phyloP scores from a whole-genome alignment of 1,140 invertebrate genomes.

The Drosophila setifemur region DNA sequence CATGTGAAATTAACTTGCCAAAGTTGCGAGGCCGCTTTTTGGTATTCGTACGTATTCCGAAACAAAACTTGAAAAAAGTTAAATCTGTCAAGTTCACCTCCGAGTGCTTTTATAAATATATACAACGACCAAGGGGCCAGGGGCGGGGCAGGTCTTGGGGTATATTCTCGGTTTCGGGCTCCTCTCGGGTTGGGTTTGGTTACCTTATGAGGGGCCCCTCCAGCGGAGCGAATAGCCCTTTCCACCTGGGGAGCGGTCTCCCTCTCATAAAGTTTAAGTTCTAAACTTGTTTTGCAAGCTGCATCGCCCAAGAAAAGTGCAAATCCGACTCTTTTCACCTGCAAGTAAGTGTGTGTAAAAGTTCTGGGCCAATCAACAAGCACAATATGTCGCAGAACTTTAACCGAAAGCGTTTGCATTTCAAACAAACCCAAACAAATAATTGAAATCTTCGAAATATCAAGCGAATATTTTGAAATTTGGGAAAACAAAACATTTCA shows the following conservation, averaged over 20 bases:
- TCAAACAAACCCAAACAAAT: neutral
- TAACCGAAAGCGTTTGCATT: slow-evolving; percentile 26
- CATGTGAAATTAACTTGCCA: slow-evolving; percentile 78
- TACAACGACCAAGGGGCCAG: neutral
- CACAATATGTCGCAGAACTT: slow-evolving; percentile 38
- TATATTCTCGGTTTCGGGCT: slow-evolving; percentile 18
- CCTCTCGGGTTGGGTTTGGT: slow-evolving; percentile 23
- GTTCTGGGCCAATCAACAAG: slow-evolving; percentile 34
- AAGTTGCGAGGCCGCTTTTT: slow-evolving; percentile 66
- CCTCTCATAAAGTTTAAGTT: slow-evolving; percentile 66
- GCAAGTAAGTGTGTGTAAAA: slow-evolving; percentile 39
- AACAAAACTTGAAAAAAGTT: slow-evolving; percentile 78
- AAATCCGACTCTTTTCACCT: neutral
- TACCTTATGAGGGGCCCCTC: neutral
- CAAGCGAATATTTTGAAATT: too few relatives aligned
- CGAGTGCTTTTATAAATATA: slow-evolving; percentile 71
- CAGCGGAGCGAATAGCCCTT: neutral
- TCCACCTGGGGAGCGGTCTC: slow-evolving; percentile 5
- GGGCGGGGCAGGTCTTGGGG: neutral
- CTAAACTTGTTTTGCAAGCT: slow-evolving; percentile 68
- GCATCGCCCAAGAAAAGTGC: slow-evolving; percentile 23
- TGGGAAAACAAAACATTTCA: too few relatives aligned
- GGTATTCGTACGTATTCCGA: slow-evolving; percentile 74
- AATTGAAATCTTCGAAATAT: neutral
- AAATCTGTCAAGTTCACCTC: slow-evolving; percentile 77